Evolutionary conservation across 2,888 invertebrate genomes (phyloP).

Genomic region (Xanthia togata): DNA sequence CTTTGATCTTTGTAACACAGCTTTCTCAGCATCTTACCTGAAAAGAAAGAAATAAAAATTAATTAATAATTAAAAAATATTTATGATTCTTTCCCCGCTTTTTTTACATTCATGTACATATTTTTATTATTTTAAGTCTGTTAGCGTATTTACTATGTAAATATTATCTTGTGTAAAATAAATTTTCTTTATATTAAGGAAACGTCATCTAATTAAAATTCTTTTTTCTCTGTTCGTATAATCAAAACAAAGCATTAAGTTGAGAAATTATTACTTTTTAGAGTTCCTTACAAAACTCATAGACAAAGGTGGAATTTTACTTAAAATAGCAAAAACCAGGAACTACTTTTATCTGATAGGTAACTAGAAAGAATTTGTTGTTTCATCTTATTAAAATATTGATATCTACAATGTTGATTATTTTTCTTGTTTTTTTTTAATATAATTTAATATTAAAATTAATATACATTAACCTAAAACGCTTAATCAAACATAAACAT

Average conservation of each 20-base stretch:
- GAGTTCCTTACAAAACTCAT: not conserved
- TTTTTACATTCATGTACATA: too few species aligned
- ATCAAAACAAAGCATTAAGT: slow-evolving; percentile 8
- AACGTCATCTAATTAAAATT: slow-evolving; percentile 20
- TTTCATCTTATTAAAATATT: not conserved
- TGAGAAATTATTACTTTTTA: slow-evolving; percentile 6
- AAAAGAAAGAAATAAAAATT: slow-evolving; percentile 31
- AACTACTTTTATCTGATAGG: not conserved
- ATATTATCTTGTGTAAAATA: too few species aligned
- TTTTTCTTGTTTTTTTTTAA: not conserved
- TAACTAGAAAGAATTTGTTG: not conserved
- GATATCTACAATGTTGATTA: not conserved
- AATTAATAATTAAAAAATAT: slow-evolving; percentile 3
- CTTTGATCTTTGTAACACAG: not conserved
- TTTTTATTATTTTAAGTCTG: too few species aligned
- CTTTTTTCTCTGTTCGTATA: slow-evolving; percentile 3
- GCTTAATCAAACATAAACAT: not conserved
- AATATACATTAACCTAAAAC: not conserved
- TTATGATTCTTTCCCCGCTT: too few species aligned
- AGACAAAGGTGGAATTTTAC: not conserved
- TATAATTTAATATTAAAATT: not conserved
- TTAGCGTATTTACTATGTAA: too few species aligned
- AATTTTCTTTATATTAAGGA: too few species aligned
- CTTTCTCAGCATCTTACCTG: slow-evolving; percentile 48
- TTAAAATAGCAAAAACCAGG: not conserved